Conservation (phyloP, 2,797 vertebrate species). For the Phalanger gymnotis region DNA sequence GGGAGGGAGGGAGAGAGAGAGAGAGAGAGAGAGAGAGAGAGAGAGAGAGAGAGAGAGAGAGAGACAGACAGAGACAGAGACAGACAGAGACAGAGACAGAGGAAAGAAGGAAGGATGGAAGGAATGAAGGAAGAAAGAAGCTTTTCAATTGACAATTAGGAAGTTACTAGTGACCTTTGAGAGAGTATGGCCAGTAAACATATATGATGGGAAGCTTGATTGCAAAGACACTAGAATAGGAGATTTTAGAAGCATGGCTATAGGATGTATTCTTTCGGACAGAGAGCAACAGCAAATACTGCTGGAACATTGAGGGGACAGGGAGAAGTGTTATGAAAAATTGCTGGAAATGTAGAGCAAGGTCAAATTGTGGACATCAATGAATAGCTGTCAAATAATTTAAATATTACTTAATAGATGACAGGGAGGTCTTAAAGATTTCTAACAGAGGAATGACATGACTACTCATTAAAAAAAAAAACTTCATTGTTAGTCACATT, state of each 20-base stretch:
- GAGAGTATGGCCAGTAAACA: not conserved
- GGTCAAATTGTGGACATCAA: not conserved
- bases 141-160: too few species aligned
- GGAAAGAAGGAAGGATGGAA: too few species aligned
- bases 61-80: too few species aligned
- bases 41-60: too few species aligned
- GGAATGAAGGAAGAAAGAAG: not conserved
- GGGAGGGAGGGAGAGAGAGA: not conserved
- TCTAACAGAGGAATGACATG: not conserved
- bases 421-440: not conserved
- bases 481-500: not conserved
- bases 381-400: not conserved
- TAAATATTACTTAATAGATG: not conserved
- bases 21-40: too few species aligned
- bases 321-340: not conserved
- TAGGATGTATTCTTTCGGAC: not conserved
- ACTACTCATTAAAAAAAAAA: not conserved
- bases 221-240: not conserved
- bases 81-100: accelerated
- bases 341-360: not conserved
- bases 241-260: not conserved
- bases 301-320: not conserved
- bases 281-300: not conserved
- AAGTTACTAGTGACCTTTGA: not conserved
- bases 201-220: not conserved